Evolutionary conservation across 2,113 vertebrate genomes (phyloP), one percentile per base, ranked within the genome.

Genomic region (Melanerpes formicivorus): DNA sequence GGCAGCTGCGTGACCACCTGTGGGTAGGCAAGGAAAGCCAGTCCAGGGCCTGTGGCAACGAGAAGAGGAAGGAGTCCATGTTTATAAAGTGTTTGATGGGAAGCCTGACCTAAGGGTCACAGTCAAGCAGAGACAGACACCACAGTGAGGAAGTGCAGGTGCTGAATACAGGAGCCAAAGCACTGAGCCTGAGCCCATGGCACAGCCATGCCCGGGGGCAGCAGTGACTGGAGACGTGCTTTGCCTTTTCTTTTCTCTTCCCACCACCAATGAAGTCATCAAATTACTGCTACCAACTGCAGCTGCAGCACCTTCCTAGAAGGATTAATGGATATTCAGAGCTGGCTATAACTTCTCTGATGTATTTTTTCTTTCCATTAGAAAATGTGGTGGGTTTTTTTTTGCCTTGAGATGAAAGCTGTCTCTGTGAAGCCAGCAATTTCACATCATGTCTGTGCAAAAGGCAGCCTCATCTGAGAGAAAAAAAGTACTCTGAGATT

Each of bases 1-100:
- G 98, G 99, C 62, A 99, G 96, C 96, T 99, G 98, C 9, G 98
- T 98, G 76, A 99, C 98, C 0, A 98, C 98, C 95, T 99, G 98
- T 0, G 99, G 99, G 94, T 99, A 99, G 26, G 98, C 99, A 7
- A 99, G 96, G 95, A 99, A 99, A 9, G 98, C 99, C 96, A 99
- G 92, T 46, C 98, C 99, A 21, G 98, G 98, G 54, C 98, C 99
- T 99, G 82, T 16, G 26, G 77, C 8, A 78, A 81, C 4, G 25
- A 83, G 70, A 92, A 81, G 17, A 79, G 25, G 8, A 18, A 55
- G 63, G 13, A 65, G 29, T 10, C 23, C n/a, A 4, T 1, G 13
- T 50, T 91, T 44, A 34, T 46, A 78, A 84, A 70, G 46, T 14
- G 11, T 69, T 59, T 26, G 15, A n/a, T 19, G 14, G 37, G 13